These are phyloP conservation scores for Penaeus vannamei DNA, from an alignment of 1,140 invertebrate genomes.

Conservation along the genomic window DNA sequence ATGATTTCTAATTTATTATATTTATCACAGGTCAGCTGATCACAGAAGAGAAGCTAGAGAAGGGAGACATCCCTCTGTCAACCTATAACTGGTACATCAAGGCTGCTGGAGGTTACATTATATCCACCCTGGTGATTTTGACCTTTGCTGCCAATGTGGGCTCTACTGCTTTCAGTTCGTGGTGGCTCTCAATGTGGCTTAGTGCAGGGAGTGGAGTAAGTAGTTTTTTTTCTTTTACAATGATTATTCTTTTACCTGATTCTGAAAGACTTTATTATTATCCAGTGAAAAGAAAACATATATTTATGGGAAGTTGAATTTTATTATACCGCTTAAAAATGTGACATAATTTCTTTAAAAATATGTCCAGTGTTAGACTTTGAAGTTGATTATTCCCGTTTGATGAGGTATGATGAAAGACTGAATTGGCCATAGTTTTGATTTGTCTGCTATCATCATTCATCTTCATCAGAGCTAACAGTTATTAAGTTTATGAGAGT, in stretches of 20 bases:
- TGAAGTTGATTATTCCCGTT: too few relatives aligned
- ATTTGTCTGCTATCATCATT: too few relatives aligned
- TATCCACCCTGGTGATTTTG: constrained; percentile 74
- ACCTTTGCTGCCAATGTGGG: constrained; percentile 77
- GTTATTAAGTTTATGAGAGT: too few relatives aligned
- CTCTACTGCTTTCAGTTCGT: constrained; percentile 77
- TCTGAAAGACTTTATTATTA: not conserved
- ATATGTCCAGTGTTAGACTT: too few relatives aligned
- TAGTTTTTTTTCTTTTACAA: constrained; percentile 33
- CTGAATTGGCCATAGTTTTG: too few relatives aligned
- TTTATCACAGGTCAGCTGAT: constrained; percentile 70
- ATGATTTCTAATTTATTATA: not conserved
- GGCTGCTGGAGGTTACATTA: constrained; percentile 76
- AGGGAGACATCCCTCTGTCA: constrained; percentile 72
- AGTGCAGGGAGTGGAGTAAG: constrained; percentile 73
- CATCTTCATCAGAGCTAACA: too few relatives aligned
- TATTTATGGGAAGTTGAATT: too few relatives aligned
- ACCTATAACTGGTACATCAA: constrained; percentile 76
- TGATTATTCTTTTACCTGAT: not conserved
- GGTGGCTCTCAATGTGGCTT: constrained; percentile 82
- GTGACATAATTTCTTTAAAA: too few relatives aligned
- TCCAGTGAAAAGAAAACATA: too few relatives aligned
- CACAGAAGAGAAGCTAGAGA: constrained; percentile 73
- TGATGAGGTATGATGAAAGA: too few relatives aligned
- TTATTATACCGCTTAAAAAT: too few relatives aligned